Evolutionary conservation across 2,888 invertebrate genomes (phyloP).

Genomic region (Brachypterus glaber): DNA sequence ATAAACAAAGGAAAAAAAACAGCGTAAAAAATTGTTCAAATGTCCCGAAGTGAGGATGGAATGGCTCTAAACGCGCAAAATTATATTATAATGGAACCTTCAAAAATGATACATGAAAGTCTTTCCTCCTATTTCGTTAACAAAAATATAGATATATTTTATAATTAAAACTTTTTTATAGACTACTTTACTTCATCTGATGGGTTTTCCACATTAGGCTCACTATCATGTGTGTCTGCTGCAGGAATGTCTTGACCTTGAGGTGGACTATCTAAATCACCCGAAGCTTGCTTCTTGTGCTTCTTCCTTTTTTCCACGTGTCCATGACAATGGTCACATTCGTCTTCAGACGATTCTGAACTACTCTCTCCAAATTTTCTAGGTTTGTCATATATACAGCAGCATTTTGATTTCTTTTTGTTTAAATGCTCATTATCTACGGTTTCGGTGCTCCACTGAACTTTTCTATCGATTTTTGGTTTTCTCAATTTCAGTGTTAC

Average conservation of each 20-base stretch:
- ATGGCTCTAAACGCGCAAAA: too few species aligned
- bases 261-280: constrained; percentile 8
- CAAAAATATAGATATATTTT: too few species aligned
- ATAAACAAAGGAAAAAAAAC: too few species aligned
- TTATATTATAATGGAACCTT: too few species aligned
- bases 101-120: too few species aligned
- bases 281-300: constrained; percentile 15
- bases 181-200: too few species aligned
- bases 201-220: too few species aligned
- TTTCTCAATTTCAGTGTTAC: constrained; percentile 57
- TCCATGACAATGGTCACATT: constrained; percentile 80
- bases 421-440: constrained; percentile 93
- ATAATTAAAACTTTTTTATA: too few species aligned
- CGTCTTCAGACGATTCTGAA: constrained; percentile 60
- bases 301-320: constrained; percentile 59
- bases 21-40: too few species aligned
- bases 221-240: too few species aligned
- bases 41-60: too few species aligned
- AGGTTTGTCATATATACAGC: constrained; percentile 92
- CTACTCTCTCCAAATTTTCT: constrained; percentile 78
- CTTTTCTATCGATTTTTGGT: constrained; percentile 65
- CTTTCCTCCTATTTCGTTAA: too few species aligned
- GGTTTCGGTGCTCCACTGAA: constrained; percentile 82
- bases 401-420: constrained; percentile 95
- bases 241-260: background rate